Base-by-base conservation (phyloP, 1,140 invertebrate species). In the Heliothis subflexa region DNA sequence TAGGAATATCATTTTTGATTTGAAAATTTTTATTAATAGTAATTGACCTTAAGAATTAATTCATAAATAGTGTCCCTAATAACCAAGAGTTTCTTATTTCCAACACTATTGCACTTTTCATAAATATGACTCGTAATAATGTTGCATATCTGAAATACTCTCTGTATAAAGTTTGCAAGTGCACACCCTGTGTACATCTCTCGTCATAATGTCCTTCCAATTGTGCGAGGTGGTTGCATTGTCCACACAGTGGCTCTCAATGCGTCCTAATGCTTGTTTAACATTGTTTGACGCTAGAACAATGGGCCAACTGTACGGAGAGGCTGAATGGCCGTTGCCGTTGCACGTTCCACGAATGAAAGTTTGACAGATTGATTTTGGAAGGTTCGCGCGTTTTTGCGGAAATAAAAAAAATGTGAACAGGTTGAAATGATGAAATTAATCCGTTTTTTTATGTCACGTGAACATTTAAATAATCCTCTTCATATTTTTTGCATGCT, bases 241-340 rank as follows among this genome's bases (percentile, higher is more conserved):
- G 88, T 89, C 88, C 87, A 72, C 83, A 88, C 88, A 88, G 87
- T 86, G 88, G 87, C 87, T 50, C 55, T 86, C 83, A 84, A 88
- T 90, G 81, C 55, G 61, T 72, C 79, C 83, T 90, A 89, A 90
- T 90, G 86, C 81, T 70, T 86, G 85, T 88, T 86, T 88, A 88
- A 78, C 71, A 84, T 89, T 89, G 87, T 89, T 84, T 83, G 71
- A 66, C 64, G n/a, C 62, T 82, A 85, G 86, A 89, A 88, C 85
- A 89, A 86, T 81, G 57, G 45, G 54, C 71, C 14, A 28, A 71
- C 66, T 72, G 52, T 47, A 18, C 14, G 52, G 78, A 49, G 13
- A 73, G 71, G 61, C 71, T 79, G 59, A 54, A 79, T 74, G 52
- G 50, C 52, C 55, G 61, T 55, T 47, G 74, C 55, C 57, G 71